Percentiles rank a stretch among this genome's conserved stretches.
These are phyloP conservation scores for Syngnathus typhle DNA, from an alignment of 2,113 vertebrate species.

Conservation along the genomic window DNA sequence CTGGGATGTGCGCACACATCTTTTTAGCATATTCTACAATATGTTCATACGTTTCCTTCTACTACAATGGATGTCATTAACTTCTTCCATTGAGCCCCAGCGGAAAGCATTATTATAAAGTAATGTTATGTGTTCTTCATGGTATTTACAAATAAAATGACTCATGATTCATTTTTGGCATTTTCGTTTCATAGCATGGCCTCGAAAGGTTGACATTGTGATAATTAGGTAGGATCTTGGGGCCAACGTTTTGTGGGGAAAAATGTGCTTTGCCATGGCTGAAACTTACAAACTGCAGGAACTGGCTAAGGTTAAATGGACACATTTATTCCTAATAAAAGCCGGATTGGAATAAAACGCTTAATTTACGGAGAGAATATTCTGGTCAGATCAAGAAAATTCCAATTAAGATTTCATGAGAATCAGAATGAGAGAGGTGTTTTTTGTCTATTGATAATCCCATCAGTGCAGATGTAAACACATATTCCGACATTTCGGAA, in stretches of 20 bases:
- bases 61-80: constrained; percentile 39
- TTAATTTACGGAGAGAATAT: too few species aligned
- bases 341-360: too few species aligned
- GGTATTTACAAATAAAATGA: constrained; percentile 43
- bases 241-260: background rate
- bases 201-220: constrained; percentile 33
- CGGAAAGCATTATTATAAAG: constrained; percentile 33
- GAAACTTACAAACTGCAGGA: too few species aligned
- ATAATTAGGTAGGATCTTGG: constrained; percentile 24
- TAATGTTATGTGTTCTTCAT: constrained; percentile 22
- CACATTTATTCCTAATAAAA: too few species aligned
- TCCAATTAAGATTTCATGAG: too few species aligned
- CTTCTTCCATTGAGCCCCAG: constrained; percentile 1
- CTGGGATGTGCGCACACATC: constrained; percentile 37
- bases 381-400: too few species aligned
- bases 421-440: too few species aligned
- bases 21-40: constrained; percentile 25
- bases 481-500: too few species aligned
- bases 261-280: too few species aligned
- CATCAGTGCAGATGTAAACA: too few species aligned
- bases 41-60: constrained; percentile 8
- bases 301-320: too few species aligned
- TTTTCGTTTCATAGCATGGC: constrained; percentile 32
- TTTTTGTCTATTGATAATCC: too few species aligned
- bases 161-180: constrained; percentile 33